Percentiles rank a stretch among this genome's conserved stretches.
phyloP scores from a whole-genome alignment of 2,797 vertebrate genomes.

The Clamator glandarius region DNA sequence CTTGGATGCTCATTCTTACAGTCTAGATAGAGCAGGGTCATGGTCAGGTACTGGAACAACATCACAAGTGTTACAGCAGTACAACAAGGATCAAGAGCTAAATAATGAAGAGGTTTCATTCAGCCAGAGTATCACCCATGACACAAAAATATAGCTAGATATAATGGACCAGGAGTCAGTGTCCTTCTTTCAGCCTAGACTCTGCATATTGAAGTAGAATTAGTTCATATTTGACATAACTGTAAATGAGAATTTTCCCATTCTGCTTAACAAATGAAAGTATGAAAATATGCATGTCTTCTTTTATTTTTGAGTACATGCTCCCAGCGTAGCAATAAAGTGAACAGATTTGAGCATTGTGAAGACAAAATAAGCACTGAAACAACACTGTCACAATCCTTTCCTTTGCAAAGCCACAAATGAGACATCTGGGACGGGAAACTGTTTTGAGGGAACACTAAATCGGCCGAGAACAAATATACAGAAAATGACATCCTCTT shows the following conservation, averaged over 20 bases:
- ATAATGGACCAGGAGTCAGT: background rate
- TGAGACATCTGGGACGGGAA: constrained; percentile 43
- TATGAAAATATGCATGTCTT: background rate
- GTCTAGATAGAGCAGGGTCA: background rate
- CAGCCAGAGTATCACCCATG: background rate
- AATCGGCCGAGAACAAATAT: constrained; percentile 70
- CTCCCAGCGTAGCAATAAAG: background rate
- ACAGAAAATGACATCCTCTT: constrained; percentile 62
- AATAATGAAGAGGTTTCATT: background rate
- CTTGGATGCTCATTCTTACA: background rate
- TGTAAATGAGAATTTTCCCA: background rate
- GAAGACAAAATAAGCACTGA: constrained; percentile 27
- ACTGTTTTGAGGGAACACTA: constrained; percentile 55
- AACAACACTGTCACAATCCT: background rate
- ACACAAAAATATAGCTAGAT: background rate
- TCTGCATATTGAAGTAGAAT: background rate
- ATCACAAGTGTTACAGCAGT: background rate
- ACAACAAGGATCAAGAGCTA: background rate
- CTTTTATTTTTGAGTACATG: background rate
- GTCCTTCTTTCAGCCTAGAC: background rate
- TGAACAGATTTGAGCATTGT: background rate
- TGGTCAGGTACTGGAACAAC: background rate
- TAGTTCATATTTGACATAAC: background rate
- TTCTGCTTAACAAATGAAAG: background rate
- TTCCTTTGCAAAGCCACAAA: constrained; percentile 39